Base-by-base conservation (phyloP, 2,113 vertebrate species). In the Camelus dromedarius region DNA sequence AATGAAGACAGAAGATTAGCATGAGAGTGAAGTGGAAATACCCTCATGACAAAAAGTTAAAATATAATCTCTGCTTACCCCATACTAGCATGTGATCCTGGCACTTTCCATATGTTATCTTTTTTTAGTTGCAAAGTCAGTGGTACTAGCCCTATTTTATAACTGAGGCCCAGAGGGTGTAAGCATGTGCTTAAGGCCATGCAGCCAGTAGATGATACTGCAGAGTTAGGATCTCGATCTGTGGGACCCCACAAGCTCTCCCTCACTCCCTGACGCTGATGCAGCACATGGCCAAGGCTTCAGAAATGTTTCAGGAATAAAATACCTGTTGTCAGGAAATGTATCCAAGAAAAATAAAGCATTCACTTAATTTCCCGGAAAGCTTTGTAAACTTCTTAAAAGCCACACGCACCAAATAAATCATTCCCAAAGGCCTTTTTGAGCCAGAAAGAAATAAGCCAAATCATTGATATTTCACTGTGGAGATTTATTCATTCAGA, bases 361-460 rank as follows among this genome's bases (percentile, higher is more conserved):
- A 42, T 50, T 35, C 12, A 5, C 66, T 48, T 69, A 58, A 32
- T 73, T 75, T 89, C 72, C 26, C 50, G 15, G 85, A 70, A 76
- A 92, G 77, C 35, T 95, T 30, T 75, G 32, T 70, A 66, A 85
- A 50, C 22, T 56, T 50, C 48, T 75, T n/a, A 77, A 80, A 94
- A 62, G 56, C 35, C 42, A 28, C 35, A 22, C 58, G 28, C 14
- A 67, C 46, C 14, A 90, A 22, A 38, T 48, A 90, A 52, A 58
- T 66, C 67, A 66, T 52, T 76, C 48, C 48, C 52, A 32, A 70
- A 89, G 77, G 19, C 38, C 18, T 50, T 26, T 42, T 60, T 85
- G 75, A 84, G 38, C 35, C 24, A 42, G 46, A 79, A 72, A 18
- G 77, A 92, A 76, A 92, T 1, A 32, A 91, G 64, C 64, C 69